Percentiles rank a stretch among this genome's conserved stretches.
Conservation (phyloP, 2,888 invertebrate species). For the Monoplex corrugatus region DNA sequence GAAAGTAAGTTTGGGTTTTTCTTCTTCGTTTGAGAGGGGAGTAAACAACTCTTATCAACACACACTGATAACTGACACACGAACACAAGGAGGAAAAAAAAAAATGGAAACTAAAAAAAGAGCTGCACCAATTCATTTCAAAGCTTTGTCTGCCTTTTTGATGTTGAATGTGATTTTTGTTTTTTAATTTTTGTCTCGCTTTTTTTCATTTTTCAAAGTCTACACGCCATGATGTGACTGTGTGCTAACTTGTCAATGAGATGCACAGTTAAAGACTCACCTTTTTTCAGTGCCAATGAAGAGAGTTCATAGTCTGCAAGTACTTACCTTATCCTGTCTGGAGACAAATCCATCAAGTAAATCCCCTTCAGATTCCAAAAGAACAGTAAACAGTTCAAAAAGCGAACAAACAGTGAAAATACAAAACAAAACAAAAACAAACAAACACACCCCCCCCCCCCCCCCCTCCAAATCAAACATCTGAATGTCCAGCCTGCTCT, state of each 20-base stretch:
- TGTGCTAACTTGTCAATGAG: not conserved
- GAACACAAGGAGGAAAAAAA: not conserved
- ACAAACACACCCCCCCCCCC: too few species aligned
- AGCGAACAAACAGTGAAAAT: not conserved
- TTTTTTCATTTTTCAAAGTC: not conserved
- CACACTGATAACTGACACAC: not conserved
- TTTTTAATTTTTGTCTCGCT: not conserved
- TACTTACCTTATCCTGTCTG: not conserved
- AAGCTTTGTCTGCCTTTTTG: not conserved
- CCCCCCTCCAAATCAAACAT: too few species aligned
- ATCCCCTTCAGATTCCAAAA: not conserved
- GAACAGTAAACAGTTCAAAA: not conserved
- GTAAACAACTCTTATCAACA: not conserved
- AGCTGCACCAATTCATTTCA: constrained; percentile 17
- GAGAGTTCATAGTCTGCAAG: not conserved
- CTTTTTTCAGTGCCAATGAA: not conserved
- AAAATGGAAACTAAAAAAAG: not conserved
- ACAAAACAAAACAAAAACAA: not conserved
- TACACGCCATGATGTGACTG: not conserved
- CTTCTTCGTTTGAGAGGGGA: not conserved
- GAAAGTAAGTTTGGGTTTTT: too few species aligned
- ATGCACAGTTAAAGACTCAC: not conserved
- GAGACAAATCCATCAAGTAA: not conserved
- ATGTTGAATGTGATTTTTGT: not conserved
- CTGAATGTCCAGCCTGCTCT: too few species aligned